A percentile compares a stretch with the other conserved stretches of the same genome.
phyloP scores from a whole-genome alignment of 2,797 vertebrate genomes.

The Aselliscus stoliczkanus region DNA sequence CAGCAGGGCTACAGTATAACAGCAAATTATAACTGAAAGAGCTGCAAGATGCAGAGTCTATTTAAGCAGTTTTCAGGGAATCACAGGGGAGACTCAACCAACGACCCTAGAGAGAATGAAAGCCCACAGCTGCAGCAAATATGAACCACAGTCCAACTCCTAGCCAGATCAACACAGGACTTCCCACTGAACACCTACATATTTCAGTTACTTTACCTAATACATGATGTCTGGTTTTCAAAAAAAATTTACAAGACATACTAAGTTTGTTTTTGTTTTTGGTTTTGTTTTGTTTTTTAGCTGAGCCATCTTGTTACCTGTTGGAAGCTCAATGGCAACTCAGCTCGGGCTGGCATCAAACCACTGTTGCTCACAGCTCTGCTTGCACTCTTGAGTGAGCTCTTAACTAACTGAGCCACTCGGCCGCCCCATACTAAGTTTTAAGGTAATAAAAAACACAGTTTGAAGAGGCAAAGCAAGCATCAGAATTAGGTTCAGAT shows the following conservation, averaged over 20 bases:
- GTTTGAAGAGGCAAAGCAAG: neutral
- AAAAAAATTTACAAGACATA: neutral
- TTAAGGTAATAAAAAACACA: neutral
- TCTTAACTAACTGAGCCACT: too few relatives aligned
- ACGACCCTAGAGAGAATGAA: neutral
- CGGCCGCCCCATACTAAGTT: neutral
- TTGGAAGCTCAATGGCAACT: too few relatives aligned
- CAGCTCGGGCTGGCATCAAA: too few relatives aligned
- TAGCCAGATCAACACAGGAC: neutral
- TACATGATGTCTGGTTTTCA: neutral
- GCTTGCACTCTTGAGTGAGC: too few relatives aligned
- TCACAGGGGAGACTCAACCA: neutral
- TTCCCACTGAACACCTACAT: neutral
- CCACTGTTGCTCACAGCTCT: too few relatives aligned
- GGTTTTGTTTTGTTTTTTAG: too few relatives aligned
- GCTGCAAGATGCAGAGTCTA: neutral
- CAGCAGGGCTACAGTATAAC: neutral
- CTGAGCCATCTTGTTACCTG: too few relatives aligned
- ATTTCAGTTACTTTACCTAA: neutral
- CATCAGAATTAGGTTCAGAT: neutral
- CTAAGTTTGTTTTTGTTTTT: too few relatives aligned
- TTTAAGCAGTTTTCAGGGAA: neutral
- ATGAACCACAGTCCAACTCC: neutral
- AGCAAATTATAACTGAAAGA: neutral
- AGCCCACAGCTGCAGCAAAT: neutral